phyloP scores from a whole-genome alignment of 2,113 vertebrate genomes.

The Polypterus bichir region DNA sequence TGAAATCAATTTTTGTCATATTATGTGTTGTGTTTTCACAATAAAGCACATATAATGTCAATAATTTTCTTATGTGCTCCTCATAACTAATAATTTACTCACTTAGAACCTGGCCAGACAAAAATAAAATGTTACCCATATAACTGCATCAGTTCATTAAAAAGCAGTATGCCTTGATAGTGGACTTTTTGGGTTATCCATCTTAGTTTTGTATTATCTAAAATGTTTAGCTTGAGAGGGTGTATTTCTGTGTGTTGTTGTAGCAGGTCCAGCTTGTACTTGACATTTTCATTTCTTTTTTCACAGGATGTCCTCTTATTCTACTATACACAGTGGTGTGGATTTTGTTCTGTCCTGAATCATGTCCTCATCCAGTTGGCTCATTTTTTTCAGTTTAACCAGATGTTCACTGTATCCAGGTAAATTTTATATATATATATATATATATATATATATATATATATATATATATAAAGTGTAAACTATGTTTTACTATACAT shows the following conservation, averaged over 20 bases:
- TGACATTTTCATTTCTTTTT: background rate
- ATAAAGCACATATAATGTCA: too few species aligned
- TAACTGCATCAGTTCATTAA: too few species aligned
- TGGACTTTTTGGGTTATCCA: too few species aligned
- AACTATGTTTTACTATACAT: slow-evolving; percentile 9
- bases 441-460: background rate
- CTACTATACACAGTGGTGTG: slow-evolving; percentile 90
- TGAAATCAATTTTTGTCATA: too few species aligned
- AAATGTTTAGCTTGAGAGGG: too few species aligned
- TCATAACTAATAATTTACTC: too few species aligned
- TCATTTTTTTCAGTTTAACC: slow-evolving; percentile 60
- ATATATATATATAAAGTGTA: slow-evolving; percentile 11
- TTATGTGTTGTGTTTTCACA: too few species aligned
- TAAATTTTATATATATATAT: slow-evolving; percentile 27
- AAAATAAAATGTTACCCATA: too few species aligned
- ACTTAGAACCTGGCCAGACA: too few species aligned
- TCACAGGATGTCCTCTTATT: slow-evolving; percentile 79
- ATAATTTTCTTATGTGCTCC: too few species aligned
- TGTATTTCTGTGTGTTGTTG: background rate
- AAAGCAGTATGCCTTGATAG: too few species aligned
- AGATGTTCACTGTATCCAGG: slow-evolving; percentile 70
- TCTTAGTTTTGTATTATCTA: too few species aligned
- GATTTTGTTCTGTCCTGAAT: slow-evolving; percentile 85
- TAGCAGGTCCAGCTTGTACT: background rate
- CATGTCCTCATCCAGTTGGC: slow-evolving; percentile 84